Conservation (phyloP, 1,140 invertebrate genomes). For the Lordiphosa collinella region DNA sequence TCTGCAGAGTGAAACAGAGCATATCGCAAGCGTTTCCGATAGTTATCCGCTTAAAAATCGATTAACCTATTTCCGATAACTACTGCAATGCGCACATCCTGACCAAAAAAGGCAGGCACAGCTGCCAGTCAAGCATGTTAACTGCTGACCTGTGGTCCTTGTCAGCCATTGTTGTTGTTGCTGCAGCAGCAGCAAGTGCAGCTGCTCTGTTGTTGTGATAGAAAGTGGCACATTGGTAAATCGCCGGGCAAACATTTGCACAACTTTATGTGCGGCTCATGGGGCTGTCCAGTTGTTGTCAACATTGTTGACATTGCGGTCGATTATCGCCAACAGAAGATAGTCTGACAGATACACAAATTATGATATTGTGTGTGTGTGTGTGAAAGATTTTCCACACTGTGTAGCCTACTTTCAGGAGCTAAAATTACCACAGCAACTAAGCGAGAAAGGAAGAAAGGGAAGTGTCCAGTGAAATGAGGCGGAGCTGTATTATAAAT, state of each 20-base stretch:
- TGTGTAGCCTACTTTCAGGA: too few species aligned
- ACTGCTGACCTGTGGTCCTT: slow-evolving; percentile 33
- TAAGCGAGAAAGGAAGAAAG: too few species aligned
- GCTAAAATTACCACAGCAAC: too few species aligned
- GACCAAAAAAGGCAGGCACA: slow-evolving; percentile 22
- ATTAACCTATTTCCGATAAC: slow-evolving; percentile 79
- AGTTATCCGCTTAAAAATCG: slow-evolving; percentile 78
- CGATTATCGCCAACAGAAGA: slow-evolving; percentile 55
- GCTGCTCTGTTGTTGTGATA: slow-evolving; percentile 56
- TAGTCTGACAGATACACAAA: slow-evolving; percentile 37
- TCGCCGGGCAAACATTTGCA: slow-evolving; percentile 51
- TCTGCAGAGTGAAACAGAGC: slow-evolving; percentile 54
- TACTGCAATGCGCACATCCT: slow-evolving; percentile 74
- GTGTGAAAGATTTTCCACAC: too few species aligned
- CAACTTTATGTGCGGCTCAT: slow-evolving; percentile 30
- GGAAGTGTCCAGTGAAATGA: too few species aligned
- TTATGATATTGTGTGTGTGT: neutral
- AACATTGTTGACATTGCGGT: slow-evolving; percentile 51
- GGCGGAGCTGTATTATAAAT: too few species aligned
- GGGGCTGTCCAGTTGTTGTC: slow-evolving; percentile 9
- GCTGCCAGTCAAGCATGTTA: slow-evolving; percentile 70
- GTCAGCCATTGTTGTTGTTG: slow-evolving; percentile 2
- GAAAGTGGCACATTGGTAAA: slow-evolving; percentile 71
- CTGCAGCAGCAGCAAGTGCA: slow-evolving; percentile 5
- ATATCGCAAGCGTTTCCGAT: slow-evolving; percentile 78